Evolutionary conservation across 2,797 vertebrate species (phyloP).

Genomic region (Aphelocoma californica): DNA sequence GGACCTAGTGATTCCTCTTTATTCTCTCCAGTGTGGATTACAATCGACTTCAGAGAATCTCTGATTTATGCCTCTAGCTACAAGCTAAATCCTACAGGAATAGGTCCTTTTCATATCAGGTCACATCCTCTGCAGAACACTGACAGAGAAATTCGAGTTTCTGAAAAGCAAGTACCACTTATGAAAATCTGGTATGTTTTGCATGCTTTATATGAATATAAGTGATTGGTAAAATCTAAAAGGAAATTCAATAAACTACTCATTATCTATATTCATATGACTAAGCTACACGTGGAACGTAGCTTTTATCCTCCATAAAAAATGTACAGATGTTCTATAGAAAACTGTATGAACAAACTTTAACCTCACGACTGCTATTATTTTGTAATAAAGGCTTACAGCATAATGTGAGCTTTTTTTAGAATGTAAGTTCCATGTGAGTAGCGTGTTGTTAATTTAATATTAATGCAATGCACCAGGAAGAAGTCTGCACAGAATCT

Average conservation of each 20-base stretch:
- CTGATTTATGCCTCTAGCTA: slow-evolving; percentile 34
- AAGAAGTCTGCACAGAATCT: slow-evolving; percentile 63
- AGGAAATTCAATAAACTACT: slow-evolving; percentile 49
- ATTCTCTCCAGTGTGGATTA: slow-evolving; percentile 40
- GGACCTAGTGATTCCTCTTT: slow-evolving; percentile 27
- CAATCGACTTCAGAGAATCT: slow-evolving; percentile 38
- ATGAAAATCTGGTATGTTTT: slow-evolving; percentile 41
- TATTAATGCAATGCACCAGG: slow-evolving; percentile 70
- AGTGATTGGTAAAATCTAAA: slow-evolving; percentile 48
- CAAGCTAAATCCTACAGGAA: slow-evolving; percentile 39
- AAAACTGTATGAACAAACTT: slow-evolving; percentile 71
- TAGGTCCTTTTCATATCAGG: slow-evolving; percentile 32
- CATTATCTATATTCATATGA: slow-evolving; percentile 64
- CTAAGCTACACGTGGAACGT: slow-evolving; percentile 60
- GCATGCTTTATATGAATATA: slow-evolving; percentile 16
- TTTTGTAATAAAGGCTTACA: slow-evolving; percentile 75
- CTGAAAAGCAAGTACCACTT: slow-evolving; percentile 52
- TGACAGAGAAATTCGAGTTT: slow-evolving; percentile 49
- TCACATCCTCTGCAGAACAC: slow-evolving; percentile 38
- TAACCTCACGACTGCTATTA: slow-evolving; percentile 75
- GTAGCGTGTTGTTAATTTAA: slow-evolving; percentile 73
- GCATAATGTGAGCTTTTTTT: slow-evolving; percentile 75
- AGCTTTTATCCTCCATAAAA: slow-evolving; percentile 62
- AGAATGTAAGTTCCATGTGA: slow-evolving; percentile 68
- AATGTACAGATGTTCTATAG: slow-evolving; percentile 70